phyloP scores from a whole-genome alignment of 2,113 vertebrate genomes.

The Tiliqua scincoides region DNA sequence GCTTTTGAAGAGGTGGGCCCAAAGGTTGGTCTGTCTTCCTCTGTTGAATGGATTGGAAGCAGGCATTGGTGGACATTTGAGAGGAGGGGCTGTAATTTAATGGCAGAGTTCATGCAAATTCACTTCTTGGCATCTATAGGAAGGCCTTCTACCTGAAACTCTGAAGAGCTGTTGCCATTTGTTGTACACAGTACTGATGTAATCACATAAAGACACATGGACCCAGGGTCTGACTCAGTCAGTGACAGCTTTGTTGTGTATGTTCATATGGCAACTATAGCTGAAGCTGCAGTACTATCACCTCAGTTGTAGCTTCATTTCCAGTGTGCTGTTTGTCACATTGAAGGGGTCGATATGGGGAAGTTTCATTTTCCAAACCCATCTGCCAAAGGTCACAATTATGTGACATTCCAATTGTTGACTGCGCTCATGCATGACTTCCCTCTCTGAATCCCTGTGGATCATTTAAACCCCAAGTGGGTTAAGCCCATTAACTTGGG shows the following conservation, averaged over 20 bases:
- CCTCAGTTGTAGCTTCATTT: background rate
- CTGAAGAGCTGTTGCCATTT: too few relatives aligned
- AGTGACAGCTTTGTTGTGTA: background rate
- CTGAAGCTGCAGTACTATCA: background rate
- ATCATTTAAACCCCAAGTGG: background rate
- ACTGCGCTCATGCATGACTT: background rate
- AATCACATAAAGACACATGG: too few relatives aligned
- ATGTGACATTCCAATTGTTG: background rate
- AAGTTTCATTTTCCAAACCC: background rate
- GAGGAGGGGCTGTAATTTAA: too few relatives aligned
- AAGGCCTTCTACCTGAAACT: too few relatives aligned
- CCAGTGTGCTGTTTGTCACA: background rate
- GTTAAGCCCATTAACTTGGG: background rate
- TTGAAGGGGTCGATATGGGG: background rate
- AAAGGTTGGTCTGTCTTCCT: background rate
- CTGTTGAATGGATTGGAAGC: background rate
- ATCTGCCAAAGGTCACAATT: background rate
- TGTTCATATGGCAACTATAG: too few relatives aligned
- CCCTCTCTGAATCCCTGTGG: background rate
- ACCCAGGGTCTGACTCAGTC: background rate
- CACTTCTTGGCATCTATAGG: too few relatives aligned
- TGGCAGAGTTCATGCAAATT: too few relatives aligned
- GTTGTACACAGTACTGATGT: too few relatives aligned
- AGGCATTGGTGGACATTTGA: background rate
- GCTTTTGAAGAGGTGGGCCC: background rate